Evolutionary conservation across 2,113 vertebrate species (phyloP).

Genomic region (Tragelaphus scriptus): DNA sequence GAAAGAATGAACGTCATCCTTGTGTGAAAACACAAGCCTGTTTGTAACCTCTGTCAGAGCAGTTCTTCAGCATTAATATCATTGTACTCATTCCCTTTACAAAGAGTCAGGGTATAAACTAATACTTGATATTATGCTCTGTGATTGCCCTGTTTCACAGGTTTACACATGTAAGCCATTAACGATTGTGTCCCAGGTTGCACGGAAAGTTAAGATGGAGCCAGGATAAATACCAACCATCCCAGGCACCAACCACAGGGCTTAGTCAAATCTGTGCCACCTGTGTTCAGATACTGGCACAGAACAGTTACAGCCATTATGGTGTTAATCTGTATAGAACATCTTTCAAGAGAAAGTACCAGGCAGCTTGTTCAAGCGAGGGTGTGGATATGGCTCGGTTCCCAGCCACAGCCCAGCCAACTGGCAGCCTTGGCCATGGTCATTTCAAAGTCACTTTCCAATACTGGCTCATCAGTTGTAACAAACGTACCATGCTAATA

Average conservation of each 20-base stretch:
- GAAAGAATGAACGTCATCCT: too few species aligned
- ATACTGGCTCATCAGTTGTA: neutral
- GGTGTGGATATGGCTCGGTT: neutral
- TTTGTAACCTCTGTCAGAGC: too few species aligned
- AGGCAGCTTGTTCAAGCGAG: neutral
- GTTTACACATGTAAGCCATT: neutral
- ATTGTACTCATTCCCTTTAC: neutral
- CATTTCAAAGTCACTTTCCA: neutral
- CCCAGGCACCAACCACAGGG: neutral
- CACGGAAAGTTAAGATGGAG: neutral
- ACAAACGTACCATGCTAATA: neutral
- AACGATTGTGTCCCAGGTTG: neutral
- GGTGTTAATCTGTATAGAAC: slow-evolving; percentile 16
- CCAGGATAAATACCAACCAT: neutral
- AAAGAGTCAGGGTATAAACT: neutral
- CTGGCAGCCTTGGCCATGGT: neutral
- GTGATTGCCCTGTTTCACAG: neutral
- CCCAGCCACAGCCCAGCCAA: neutral
- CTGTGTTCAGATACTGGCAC: neutral
- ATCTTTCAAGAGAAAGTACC: slow-evolving; percentile 19
- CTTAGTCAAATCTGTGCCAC: neutral
- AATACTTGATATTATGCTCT: neutral
- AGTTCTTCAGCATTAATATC: too few species aligned
- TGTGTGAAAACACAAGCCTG: too few species aligned
- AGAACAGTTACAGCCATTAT: slow-evolving; percentile 39